Percentiles rank a stretch among this genome's conserved stretches.
Conservation (phyloP, 2,888 invertebrate species). For the Scaptomyza parva region DNA sequence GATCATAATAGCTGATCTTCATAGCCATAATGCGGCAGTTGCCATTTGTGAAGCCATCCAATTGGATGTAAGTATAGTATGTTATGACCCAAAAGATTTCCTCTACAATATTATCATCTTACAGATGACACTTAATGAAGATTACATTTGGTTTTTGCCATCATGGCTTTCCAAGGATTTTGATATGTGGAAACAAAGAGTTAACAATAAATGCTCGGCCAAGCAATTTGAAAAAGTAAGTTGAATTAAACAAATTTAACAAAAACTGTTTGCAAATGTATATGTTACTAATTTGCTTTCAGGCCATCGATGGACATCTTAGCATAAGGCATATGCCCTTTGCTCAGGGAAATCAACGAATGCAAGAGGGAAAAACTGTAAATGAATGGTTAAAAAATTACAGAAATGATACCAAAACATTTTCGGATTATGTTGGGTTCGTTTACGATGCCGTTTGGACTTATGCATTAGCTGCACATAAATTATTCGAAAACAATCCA, state of each 20-base stretch:
- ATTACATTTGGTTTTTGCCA: conserved; percentile 95
- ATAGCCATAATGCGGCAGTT: conserved; percentile 89
- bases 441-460: conserved; percentile 94
- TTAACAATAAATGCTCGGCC: conserved; percentile 86
- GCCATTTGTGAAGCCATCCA: conserved; percentile 92
- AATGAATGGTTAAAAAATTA: conserved; percentile 86
- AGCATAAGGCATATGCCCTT: conserved; percentile 89
- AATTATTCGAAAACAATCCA: conserved; percentile 86
- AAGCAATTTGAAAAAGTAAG: conserved; percentile 87
- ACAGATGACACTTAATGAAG: conserved; percentile 89
- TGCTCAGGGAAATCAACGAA: conserved; percentile 86
- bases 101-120: background rate
- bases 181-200: conserved; percentile 86
- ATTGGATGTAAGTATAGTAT: conserved; percentile 66
- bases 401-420: conserved; percentile 16
- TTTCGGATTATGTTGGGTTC: conserved; percentile 89
- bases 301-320: conserved; percentile 91
- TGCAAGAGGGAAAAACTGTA: conserved; percentile 88
- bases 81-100: too few species aligned
- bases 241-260: background rate
- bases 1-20: conserved; percentile 92
- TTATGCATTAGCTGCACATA: conserved; percentile 89
- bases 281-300: background rate
- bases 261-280: background rate
- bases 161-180: conserved; percentile 88